Conservation (phyloP, 2,888 invertebrate species). For the Spisula solida region DNA sequence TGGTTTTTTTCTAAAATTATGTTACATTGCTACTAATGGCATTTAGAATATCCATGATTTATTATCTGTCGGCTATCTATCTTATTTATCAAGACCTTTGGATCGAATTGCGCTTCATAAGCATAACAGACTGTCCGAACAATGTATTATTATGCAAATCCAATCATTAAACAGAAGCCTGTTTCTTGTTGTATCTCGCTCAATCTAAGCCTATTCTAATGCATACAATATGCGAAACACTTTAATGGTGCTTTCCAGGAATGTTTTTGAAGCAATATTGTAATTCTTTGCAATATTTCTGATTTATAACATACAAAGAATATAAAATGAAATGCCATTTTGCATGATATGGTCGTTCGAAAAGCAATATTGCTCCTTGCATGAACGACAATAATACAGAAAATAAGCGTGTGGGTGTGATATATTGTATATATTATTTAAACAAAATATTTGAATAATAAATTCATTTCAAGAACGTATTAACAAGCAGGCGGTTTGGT, state of each 20-base stretch:
- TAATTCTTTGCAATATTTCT: not conserved
- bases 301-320: not conserved
- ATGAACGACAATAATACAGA: not conserved
- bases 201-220: not conserved
- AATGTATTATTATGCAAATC: slow-evolving; percentile 5
- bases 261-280: slow-evolving; percentile 9
- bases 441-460: not conserved
- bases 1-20: not conserved
- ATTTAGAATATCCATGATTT: not conserved
- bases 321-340: slow-evolving; percentile 3
- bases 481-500: too few species aligned
- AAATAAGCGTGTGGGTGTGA: not conserved
- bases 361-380: not conserved
- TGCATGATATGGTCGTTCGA: slow-evolving; percentile 2
- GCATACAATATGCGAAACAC: slow-evolving; percentile 6
- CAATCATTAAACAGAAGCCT: not conserved
- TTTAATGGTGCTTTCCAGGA: not conserved
- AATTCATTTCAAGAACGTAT: not conserved
- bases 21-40: not conserved
- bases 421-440: not conserved
- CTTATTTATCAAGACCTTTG: not conserved
- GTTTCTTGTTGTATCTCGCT: not conserved
- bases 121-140: not conserved
- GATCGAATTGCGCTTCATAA: not conserved
- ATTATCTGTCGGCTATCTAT: not conserved